Evolutionary conservation across 2,797 vertebrate species (phyloP), one percentile per base, ranked within the genome.

Genomic region (Lithobates sylvaticus): DNA sequence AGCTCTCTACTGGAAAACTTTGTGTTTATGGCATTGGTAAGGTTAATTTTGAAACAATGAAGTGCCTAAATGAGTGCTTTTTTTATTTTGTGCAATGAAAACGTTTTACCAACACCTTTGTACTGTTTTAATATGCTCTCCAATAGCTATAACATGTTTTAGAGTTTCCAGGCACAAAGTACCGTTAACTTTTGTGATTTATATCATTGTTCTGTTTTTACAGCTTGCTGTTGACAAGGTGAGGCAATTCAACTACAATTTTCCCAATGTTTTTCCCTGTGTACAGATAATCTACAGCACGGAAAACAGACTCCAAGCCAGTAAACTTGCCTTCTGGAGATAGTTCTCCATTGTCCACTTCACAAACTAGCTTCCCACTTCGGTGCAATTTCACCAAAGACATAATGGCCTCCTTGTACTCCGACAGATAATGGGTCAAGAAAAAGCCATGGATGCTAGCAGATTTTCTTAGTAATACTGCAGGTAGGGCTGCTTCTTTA

Each of bases 241-340:
- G 94, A 89, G 94, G 91, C 91, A 98, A 91, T 88, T 98, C 97
- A 86, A 97, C 96, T 89, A 98, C 95, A 78, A 98, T 96, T 93
- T 99, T 99, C 88, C 98, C 97, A 87, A 95, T 92, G 93, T 99
- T 99, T 91, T 95, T 97, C 81, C 97, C 95, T 44, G 93, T 92
- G 88, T 98, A 98, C 96, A 99, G 96, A 93, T 98, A 95, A 92
- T 98, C 96, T 87, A 98, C 95, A 6, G 98, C 97, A 88, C 93
- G 93, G 94, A 96, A 98, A 65, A 98, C 91, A 0, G 97, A 96
- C 91, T 97, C 96, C 91, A 99, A 91, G 73, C 97, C 96, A 16
- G 87, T 89, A 84, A 98, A 98, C 91, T 90, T 95, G 87, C 97
- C 97, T 90, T 92, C 95, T 0, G 92, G 89, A 54, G 95, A 91